A percentile compares a stretch with the other conserved stretches of the same genome.
Conservation (phyloP, 2,888 invertebrate genomes). For the Baronia brevicornis region DNA sequence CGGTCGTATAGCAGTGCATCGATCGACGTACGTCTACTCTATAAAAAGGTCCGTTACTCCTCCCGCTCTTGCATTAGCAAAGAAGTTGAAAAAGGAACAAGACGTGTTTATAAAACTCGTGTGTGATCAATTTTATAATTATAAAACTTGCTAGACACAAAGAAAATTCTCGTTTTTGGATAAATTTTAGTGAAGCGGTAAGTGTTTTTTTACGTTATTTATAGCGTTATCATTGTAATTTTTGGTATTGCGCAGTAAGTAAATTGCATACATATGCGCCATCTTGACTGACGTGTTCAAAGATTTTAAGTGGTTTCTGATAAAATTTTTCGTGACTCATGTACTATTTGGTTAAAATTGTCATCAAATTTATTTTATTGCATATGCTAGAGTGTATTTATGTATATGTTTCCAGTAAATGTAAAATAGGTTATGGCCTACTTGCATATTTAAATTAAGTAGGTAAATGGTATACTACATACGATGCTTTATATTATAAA, state of each 20-base stretch:
- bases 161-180: conserved; percentile 13
- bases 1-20: conserved; percentile 8
- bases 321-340: conserved; percentile 5
- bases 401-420: too few species aligned
- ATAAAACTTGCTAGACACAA: conserved; percentile 13
- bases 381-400: too few species aligned
- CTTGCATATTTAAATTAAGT: too few species aligned
- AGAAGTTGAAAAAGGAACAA: conserved; percentile 15
- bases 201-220: conserved; percentile 4
- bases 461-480: too few species aligned
- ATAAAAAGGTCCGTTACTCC: conserved; percentile 9
- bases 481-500: too few species aligned
- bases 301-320: conserved; percentile 8
- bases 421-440: too few species aligned
- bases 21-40: conserved; percentile 12
- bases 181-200: conserved; percentile 14
- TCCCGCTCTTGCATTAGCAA: conserved; percentile 13
- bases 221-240: conserved; percentile 1
- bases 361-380: neutral
- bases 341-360: neutral
- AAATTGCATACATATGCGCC: conserved; percentile 6
- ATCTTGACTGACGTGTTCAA: conserved; percentile 15
- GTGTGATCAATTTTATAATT: conserved; percentile 14
- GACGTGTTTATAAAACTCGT: conserved; percentile 14
- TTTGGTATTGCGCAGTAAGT: conserved; percentile 6